Evolutionary conservation across 2,888 invertebrate genomes (phyloP), one percentile per base, ranked within the genome.

Genomic region (Graphium colonna): DNA sequence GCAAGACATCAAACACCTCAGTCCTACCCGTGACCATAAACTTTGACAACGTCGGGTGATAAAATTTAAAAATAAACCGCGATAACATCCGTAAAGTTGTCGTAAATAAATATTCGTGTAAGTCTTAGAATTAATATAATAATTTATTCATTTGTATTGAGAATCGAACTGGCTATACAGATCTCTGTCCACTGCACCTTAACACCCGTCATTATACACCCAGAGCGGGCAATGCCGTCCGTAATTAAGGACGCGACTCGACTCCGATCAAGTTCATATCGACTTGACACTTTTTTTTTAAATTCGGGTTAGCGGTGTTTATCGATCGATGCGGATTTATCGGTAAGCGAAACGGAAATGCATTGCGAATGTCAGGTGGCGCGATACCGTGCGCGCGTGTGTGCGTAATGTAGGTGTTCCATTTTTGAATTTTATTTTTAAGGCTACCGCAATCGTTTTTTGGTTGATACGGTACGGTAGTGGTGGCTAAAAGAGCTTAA

Each of bases 301-400:
- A 36, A 52, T 53, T 21, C 48, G 49, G 52, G 52, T 48, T 44
- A 53, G 38, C 44, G 44, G 49, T 49, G 31, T 38, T 44, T 49
- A 53, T 53, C 53, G 48, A 49, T 48, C 18, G 26, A 44, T 53
- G 49, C 53, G 44, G 53, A 53, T 39, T 44, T 31, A 42, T 43
- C 28, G 33, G 43, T 41, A 26, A 13, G 36, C 18, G 42, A 43
- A 48, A 48, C 47, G 48, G 48, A 53, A 49, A 49, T 13, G 12
- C 18, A 48, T n/a, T n/a, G n/a, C 13, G 39, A 31, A 43, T 52
- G 26, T 42, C 47, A 38, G 7, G 8, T 39, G 8, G 17, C 13
- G n/a, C 0, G 3, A 16, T 16, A 26, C 9, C 36, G 44, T 31
- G 1, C 9, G 31, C 31, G 31, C 10, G 1, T 31, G 31, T 31